Percentiles rank a stretch among this genome's conserved stretches.
Conservation (phyloP, 2,888 invertebrate species). For the Caenorhabditis macrosperma region DNA sequence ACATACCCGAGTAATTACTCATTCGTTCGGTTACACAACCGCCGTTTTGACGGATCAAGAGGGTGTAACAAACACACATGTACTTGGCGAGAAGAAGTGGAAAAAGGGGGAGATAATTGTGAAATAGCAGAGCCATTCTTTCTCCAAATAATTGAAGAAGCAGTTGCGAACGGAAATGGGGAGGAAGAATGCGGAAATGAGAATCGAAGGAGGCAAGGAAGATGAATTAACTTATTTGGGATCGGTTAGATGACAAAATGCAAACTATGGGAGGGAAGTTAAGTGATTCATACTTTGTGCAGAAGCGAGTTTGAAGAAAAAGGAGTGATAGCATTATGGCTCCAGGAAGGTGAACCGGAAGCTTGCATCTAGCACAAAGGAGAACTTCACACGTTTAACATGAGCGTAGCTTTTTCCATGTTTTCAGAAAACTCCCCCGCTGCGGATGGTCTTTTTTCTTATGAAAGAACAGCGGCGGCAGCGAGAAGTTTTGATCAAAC, state of each 20-base stretch:
- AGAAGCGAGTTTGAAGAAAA: not conserved
- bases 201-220: not conserved
- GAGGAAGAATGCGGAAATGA: no score
- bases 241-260: slow-evolving; percentile 7
- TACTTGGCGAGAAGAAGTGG: slow-evolving; percentile 12
- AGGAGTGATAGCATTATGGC: not conserved
- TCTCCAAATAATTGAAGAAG: not conserved
- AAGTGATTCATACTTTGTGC: slow-evolving; percentile 20
- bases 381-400: no score
- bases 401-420: no score
- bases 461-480: slow-evolving; percentile 23
- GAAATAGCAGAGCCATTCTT: not conserved
- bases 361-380: no score
- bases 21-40: slow-evolving; percentile 21
- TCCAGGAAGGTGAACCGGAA: not conserved
- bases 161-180: not conserved
- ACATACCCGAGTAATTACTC: slow-evolving; percentile 45
- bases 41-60: slow-evolving; percentile 36
- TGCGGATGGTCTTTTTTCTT: no score
- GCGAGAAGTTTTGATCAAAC: slow-evolving; percentile 37
- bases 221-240: not conserved
- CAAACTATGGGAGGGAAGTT: not conserved
- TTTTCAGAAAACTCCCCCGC: no score
- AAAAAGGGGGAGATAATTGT: slow-evolving; percentile 6
- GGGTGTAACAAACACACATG: slow-evolving; percentile 43